Evolutionary conservation across 1,140 invertebrate species (phyloP).

Genomic region (Galleria mellonella): DNA sequence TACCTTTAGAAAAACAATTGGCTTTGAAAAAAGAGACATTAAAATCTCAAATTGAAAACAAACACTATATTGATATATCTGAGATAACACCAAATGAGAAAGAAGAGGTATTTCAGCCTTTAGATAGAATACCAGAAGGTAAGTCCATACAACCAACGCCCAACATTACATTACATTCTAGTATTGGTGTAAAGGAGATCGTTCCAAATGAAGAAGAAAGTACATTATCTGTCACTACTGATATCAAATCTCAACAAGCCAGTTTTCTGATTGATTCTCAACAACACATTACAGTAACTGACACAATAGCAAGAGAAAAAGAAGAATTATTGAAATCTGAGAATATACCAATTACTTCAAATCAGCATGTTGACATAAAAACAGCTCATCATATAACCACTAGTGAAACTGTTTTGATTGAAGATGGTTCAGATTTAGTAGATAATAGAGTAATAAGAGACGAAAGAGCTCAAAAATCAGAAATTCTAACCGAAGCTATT

Average conservation of each 20-base stretch:
- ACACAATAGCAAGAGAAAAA: slow-evolving; percentile 35
- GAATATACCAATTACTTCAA: slow-evolving; percentile 8
- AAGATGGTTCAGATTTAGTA: slow-evolving; percentile 24
- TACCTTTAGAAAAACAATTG: slow-evolving; percentile 8
- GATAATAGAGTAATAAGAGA: slow-evolving; percentile 10
- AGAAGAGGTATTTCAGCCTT: slow-evolving; percentile 15
- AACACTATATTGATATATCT: slow-evolving; percentile 14
- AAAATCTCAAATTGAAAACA: slow-evolving; percentile 13
- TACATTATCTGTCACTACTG: slow-evolving; percentile 7
- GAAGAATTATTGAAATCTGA: slow-evolving; percentile 22
- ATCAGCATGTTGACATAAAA: slow-evolving; percentile 40
- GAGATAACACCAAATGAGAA: slow-evolving; percentile 20
- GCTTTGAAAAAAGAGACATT: slow-evolving; percentile 13
- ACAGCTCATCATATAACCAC: slow-evolving; percentile 50
- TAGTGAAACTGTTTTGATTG: slow-evolving; percentile 40
- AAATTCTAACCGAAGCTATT: slow-evolving; percentile 25
- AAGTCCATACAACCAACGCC: slow-evolving; percentile 19
- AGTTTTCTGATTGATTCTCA: slow-evolving; percentile 32
- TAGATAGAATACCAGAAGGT: slow-evolving; percentile 10
- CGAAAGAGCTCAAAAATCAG: slow-evolving; percentile 24
- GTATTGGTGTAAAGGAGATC: slow-evolving; percentile 32
- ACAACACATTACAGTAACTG: slow-evolving; percentile 36
- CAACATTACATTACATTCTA: slow-evolving; percentile 19
- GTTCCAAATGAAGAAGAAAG: slow-evolving; percentile 35
- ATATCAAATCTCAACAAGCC: slow-evolving; percentile 25